These are phyloP conservation scores for Stenolophus ochropezus DNA, from an alignment of 2,888 invertebrate genomes.

Conservation along the genomic window DNA sequence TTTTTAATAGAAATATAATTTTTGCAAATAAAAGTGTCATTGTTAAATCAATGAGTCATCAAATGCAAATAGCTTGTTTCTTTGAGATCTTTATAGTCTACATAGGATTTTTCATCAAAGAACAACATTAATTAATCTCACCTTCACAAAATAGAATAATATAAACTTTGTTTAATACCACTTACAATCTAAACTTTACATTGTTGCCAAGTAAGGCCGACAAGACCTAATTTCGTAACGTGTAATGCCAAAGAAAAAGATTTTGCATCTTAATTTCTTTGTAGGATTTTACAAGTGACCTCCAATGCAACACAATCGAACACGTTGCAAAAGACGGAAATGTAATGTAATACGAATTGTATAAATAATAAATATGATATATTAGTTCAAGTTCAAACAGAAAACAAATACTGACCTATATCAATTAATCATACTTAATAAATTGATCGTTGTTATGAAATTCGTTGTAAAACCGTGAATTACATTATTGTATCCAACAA, in stretches of 20 bases:
- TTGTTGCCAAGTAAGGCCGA: conserved; percentile 9
- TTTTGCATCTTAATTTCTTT: conserved; percentile 20
- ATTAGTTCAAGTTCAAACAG: conserved; percentile 39
- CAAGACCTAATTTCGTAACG: conserved; percentile 27
- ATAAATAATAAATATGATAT: conserved; percentile 36
- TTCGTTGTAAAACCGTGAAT: not conserved
- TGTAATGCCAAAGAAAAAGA: conserved; percentile 17
- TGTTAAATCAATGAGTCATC: not conserved
- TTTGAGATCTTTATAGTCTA: not conserved
- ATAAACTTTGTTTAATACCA: conserved; percentile 25
- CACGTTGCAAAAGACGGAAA: conserved; percentile 24
- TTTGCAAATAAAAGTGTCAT: not conserved
- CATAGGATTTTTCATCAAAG: not conserved
- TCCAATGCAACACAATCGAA: conserved; percentile 10
- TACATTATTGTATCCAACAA: not conserved
- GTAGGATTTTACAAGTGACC: conserved; percentile 13
- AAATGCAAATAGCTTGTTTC: not conserved
- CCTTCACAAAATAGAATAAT: conserved; percentile 5
- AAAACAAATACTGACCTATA: conserved; percentile 24
- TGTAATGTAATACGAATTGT: not conserved
- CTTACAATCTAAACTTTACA: conserved; percentile 27
- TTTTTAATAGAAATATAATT: not conserved
- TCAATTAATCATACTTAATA: conserved; percentile 21
- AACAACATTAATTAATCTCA: not conserved
- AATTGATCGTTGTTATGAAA: not conserved